Conservation (phyloP, 2,888 invertebrate genomes). For the Mimumesa dahlbomi region DNA sequence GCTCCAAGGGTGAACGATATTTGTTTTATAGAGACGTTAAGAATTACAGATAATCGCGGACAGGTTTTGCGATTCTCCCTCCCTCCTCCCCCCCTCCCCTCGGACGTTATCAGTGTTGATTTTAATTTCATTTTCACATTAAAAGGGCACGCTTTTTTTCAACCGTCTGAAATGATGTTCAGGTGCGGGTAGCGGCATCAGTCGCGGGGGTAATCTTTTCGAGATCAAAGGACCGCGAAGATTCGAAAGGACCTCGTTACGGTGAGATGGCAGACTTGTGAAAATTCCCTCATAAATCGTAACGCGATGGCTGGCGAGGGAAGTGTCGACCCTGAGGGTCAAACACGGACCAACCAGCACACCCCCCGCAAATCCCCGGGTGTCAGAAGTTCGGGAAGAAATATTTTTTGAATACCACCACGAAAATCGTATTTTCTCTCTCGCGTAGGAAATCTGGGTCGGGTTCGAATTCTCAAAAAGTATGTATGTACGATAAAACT, state of each 20-base stretch:
- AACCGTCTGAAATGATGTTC: no score
- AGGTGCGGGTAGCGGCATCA: no score
- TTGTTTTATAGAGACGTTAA: no score
- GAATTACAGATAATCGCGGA: no score
- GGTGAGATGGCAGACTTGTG: conserved; percentile 15
- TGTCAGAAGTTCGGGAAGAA: conserved; percentile 9
- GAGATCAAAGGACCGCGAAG: conserved; percentile 36
- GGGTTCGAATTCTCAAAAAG: background rate
- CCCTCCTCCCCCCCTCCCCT: no score
- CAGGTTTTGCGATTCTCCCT: no score
- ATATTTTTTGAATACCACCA: conserved; percentile 21
- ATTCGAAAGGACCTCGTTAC: conserved; percentile 43
- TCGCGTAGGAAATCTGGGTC: background rate
- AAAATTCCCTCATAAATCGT: conserved; percentile 39
- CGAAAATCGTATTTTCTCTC: background rate
- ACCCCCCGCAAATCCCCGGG: conserved; percentile 8
- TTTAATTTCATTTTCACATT: conserved; percentile 22
- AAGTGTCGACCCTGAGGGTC: conserved; percentile 17
- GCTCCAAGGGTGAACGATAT: no score
- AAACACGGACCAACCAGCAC: conserved; percentile 4
- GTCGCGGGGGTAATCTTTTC: conserved; percentile 43
- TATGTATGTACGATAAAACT: no score
- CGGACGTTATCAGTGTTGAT: conserved; percentile 5
- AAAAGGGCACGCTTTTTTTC: conserved; percentile 11
- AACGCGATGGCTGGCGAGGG: background rate